Conservation (phyloP, 2,888 invertebrate species). For the Prosapia bicincta region DNA sequence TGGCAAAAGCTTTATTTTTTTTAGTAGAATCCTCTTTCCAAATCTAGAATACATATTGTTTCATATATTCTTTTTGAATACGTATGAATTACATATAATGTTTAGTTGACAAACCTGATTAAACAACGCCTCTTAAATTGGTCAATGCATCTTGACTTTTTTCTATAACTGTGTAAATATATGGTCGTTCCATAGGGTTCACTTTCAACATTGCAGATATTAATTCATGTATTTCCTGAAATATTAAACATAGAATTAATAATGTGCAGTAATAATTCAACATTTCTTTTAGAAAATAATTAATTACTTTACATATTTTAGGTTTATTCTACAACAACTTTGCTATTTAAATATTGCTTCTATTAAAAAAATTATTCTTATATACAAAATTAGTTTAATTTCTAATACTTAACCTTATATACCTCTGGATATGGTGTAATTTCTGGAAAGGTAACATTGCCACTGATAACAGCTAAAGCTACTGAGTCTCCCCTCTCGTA, state of each 20-base stretch:
- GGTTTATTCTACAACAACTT: too few species aligned
- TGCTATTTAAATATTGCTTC: too few species aligned
- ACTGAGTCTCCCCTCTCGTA: conserved; percentile 85
- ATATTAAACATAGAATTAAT: conserved; percentile 32
- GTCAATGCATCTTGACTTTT: conserved; percentile 45
- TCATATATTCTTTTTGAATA: too few species aligned
- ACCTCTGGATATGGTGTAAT: conserved; percentile 38
- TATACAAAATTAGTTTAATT: not conserved
- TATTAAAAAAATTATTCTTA: too few species aligned
- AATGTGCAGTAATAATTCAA: too few species aligned
- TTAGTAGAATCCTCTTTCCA: too few species aligned
- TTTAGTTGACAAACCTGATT: too few species aligned
- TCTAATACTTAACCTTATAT: not conserved
- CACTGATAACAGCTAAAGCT: conserved; percentile 77
- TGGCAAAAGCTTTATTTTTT: too few species aligned
- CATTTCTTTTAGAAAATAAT: too few species aligned
- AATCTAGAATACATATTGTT: too few species aligned
- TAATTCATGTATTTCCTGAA: conserved; percentile 64
- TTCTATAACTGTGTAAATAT: conserved; percentile 67
- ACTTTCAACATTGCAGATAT: conserved; percentile 67
- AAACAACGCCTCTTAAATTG: conserved; percentile 9
- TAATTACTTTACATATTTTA: too few species aligned
- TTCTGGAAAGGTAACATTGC: conserved; percentile 66
- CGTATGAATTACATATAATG: too few species aligned
- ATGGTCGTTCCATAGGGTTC: conserved; percentile 74